Evolutionary conservation across 2,888 invertebrate species (phyloP), one percentile per base, ranked within the genome.

Genomic region (Pyrgus malvae): DNA sequence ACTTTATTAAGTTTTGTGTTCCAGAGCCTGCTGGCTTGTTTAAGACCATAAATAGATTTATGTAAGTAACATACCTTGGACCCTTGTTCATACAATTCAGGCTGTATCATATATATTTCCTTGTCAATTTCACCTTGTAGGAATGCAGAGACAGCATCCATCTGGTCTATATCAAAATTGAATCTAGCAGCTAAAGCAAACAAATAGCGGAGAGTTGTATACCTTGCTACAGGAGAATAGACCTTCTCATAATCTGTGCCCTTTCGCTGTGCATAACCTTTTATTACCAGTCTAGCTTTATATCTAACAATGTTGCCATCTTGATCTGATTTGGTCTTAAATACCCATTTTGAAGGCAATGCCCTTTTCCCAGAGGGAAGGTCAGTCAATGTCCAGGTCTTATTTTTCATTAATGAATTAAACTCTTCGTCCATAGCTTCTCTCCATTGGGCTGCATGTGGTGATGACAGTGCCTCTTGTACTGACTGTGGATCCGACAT

Each of bases 241-340:
- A 56, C 29, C 23, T 67, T 58, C 5, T 60, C 12, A 40, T 63
- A 64, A 14, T 63, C 60, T 8, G 7, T 57, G 27, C 57, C 57
- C 31, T 45, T 50, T 49, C n/a, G 54, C 46, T 66, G 65, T 7
- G 41, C 33, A 42, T 49, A 66, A 0, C 66, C 63, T 57, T 64
- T 67, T 8, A 65, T 61, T 0, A 64, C 63, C 1, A 66, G 41
- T 41, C 64, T 57, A 1, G 65, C 64, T 29, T 63, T 65, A 12
- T 54, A 62, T 6, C 55, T 41, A 1, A 42, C 12, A 6, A 63
- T 45, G 5, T 38, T 21, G 9, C 38, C 38, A 11, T 1, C 4
- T 21, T 38, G 19, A 21, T 38, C 21, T 2, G 38, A 11, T 21
- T 38, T 38, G 1, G 2, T 21, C 5, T 21, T 38, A 16, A 11